Conservation (phyloP, 2,888 invertebrate species). For the Macropis europaea region DNA sequence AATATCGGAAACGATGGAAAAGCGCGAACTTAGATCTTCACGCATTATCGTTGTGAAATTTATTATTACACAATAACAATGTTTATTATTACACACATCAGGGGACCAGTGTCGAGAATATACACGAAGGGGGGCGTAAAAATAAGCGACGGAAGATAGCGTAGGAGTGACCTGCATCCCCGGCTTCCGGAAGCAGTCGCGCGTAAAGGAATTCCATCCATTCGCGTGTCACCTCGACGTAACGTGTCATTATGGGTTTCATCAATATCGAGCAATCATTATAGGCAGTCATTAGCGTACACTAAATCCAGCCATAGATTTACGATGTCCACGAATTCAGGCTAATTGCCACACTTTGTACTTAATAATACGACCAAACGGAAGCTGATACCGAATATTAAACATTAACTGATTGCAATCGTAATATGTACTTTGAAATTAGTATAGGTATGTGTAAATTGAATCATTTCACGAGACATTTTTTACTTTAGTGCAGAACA, state of each 20-base stretch:
- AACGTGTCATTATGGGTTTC: slow-evolving; percentile 35
- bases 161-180: slow-evolving; percentile 14
- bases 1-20: no score
- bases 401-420: no score
- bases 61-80: no score
- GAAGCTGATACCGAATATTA: no score
- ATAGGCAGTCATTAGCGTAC: not conserved
- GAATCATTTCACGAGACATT: no score
- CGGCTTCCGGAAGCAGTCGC: slow-evolving; percentile 38
- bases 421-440: no score
- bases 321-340: no score
- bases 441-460: no score
- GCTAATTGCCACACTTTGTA: no score
- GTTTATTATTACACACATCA: slow-evolving; percentile 63
- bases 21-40: not conserved
- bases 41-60: slow-evolving; percentile 62
- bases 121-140: slow-evolving; percentile 51
- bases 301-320: not conserved
- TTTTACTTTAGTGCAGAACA: no score
- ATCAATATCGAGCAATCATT: slow-evolving; percentile 9
- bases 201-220: slow-evolving; percentile 37
- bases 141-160: slow-evolving; percentile 44
- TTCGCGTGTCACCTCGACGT: slow-evolving; percentile 18
- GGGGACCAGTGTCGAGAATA: slow-evolving; percentile 31
- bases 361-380: no score